Base-by-base conservation (phyloP, 2,113 vertebrate species). In the Oryzias melastigma region DNA sequence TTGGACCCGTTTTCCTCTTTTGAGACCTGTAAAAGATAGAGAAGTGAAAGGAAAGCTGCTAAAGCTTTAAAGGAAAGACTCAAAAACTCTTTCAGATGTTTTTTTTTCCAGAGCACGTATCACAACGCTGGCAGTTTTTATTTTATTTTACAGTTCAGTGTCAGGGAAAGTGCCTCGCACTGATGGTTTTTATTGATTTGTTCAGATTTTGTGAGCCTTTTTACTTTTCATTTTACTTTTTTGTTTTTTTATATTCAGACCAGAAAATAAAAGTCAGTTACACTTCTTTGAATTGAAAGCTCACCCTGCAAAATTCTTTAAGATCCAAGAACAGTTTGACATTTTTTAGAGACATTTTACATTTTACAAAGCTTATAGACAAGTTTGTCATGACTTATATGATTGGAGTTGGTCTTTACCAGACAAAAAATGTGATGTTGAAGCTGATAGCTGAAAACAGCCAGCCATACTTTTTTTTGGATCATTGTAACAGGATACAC, bases 171-270 rank as follows among this genome's bases (percentile, higher is more conserved):
- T 71, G 29, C 55, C 16, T 22, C 12, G 40, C 29, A 5, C 14
- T 13, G 24, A 3, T 53, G 65, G 73, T 75, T 75, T 58, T 56
- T 56, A 61, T 71, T 71, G 71, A 81, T 76, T 63, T 56, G 13
- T 62, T 49, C 47, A 53, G 18, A 55, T 49, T 61, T 19, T 56
- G 19, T 2, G 1, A 56, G 35, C 43, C 16, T 35, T 35, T 35
- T 12, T 35, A 35, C 12, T 35, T 29, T 35, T 35, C 2, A 35
- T 35, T 35, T 35, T 35, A 2, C 2, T 40, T 54, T 40, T 27
- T 18, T 62, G 41, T n/a, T 1, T 42, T 52, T 73, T 45, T 55
- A 49, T 12, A 29, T 56, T 58, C 7, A 1, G 18, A 5, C 17
- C 18, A 6, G 22, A 7, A 27, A 27, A 22, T 22, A 27, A 27